These are phyloP conservation scores for Blennius ocellaris DNA, from an alignment of 2,113 vertebrate species.

Conservation along the genomic window DNA sequence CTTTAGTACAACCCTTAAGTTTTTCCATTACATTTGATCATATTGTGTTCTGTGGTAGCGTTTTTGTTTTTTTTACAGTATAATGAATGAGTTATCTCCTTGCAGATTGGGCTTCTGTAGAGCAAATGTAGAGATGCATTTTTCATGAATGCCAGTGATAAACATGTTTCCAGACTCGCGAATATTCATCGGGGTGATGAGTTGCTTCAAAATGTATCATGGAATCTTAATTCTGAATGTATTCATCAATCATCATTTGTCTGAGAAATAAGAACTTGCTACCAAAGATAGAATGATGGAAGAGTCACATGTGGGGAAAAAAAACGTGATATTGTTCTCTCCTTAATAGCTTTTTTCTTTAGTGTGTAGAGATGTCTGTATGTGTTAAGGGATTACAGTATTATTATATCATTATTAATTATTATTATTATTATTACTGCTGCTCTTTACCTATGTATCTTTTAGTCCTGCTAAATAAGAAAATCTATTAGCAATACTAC, in stretches of 20 bases:
- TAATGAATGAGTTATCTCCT: neutral
- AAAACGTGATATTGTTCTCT: neutral
- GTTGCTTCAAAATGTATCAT: constrained; percentile 17
- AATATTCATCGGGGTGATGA: constrained; percentile 46
- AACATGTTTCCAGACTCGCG: constrained; percentile 41
- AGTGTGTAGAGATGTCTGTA: neutral
- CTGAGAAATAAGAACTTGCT: constrained; percentile 29
- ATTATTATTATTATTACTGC: constrained; percentile 5
- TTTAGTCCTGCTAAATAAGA: neutral
- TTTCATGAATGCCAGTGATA: constrained; percentile 39
- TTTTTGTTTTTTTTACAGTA: neutral
- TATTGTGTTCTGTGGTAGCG: neutral
- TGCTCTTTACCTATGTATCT: constrained; percentile 1
- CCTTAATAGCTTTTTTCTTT: neutral
- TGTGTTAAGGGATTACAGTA: constrained; percentile 3
- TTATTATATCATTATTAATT: constrained; percentile 2
- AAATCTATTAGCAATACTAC: constrained; percentile 16
- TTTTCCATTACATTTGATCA: neutral
- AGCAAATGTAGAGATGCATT: constrained; percentile 24
- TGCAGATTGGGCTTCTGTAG: neutral
- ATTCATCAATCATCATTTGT: constrained; percentile 62
- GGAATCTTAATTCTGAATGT: constrained; percentile 39
- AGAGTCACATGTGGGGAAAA: constrained; percentile 36
- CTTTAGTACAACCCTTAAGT: constrained; percentile 2
- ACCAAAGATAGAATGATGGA: constrained; percentile 61